phyloP scores from a whole-genome alignment of 1,140 invertebrate genomes.

The Anthonomus grandis region DNA sequence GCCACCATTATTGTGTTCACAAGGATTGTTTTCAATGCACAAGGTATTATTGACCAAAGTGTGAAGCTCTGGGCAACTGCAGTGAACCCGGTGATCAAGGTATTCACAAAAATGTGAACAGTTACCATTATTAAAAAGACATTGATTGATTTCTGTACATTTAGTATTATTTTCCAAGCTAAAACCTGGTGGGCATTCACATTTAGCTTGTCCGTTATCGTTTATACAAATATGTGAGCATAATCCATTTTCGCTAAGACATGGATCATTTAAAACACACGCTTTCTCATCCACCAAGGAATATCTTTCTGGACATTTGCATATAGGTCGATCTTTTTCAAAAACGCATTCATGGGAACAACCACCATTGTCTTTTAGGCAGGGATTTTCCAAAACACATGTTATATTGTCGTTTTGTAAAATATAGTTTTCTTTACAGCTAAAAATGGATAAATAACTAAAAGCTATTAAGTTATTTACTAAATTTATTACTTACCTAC shows the following conservation, averaged over 20 bases:
- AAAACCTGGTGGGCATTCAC: constrained; percentile 70
- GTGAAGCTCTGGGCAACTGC: constrained; percentile 33
- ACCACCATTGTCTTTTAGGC: constrained; percentile 58
- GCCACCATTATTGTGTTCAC: constrained; percentile 49
- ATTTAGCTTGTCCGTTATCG: constrained; percentile 52
- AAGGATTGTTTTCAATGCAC: constrained; percentile 48
- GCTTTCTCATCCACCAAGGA: constrained; percentile 53
- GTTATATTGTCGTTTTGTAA: constrained; percentile 43
- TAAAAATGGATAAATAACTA: constrained; percentile 3
- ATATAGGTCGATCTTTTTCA: constrained; percentile 56
- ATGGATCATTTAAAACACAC: constrained; percentile 56
- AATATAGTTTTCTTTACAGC: constrained; percentile 43
- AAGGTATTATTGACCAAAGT: constrained; percentile 44
- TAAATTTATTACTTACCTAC: constrained; percentile 56
- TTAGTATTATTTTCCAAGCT: constrained; percentile 27
- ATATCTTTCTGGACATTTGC: constrained; percentile 53
- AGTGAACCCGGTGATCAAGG: constrained; percentile 25
- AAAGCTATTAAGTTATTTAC: constrained; percentile 55
- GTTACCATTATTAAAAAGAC: constrained; percentile 54
- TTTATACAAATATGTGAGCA: constrained; percentile 57
- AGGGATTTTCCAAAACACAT: constrained; percentile 47
- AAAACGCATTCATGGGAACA: constrained; percentile 66
- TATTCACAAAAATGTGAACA: constrained; percentile 52
- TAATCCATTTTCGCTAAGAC: constrained; percentile 52
- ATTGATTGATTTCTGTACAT: constrained; percentile 22